These are phyloP conservation scores for Dendroctonus valens DNA, from an alignment of 1,140 invertebrate species.

Conservation along the genomic window DNA sequence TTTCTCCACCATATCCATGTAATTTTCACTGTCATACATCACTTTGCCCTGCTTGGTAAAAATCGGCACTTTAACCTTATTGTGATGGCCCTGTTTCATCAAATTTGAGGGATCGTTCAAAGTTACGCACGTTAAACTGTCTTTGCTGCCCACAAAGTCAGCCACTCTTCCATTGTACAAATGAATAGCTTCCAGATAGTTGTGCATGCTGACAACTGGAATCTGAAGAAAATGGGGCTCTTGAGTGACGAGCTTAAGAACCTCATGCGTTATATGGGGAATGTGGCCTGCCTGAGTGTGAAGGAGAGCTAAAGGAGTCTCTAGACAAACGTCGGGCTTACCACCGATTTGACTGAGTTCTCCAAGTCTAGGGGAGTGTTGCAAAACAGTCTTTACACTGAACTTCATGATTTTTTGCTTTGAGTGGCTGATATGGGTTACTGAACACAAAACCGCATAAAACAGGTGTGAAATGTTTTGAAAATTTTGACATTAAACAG, in stretches of 20 bases:
- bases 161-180: slow-evolving; percentile 54
- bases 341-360: slow-evolving; percentile 53
- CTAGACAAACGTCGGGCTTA: slow-evolving; percentile 50
- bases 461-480: too few species aligned
- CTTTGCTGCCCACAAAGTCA: slow-evolving; percentile 59
- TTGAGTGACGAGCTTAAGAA: slow-evolving; percentile 58
- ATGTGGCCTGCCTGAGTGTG: slow-evolving; percentile 63
- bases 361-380: slow-evolving; percentile 56
- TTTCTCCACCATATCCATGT: slow-evolving; percentile 73
- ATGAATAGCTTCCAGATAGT: slow-evolving; percentile 56
- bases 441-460: too few species aligned
- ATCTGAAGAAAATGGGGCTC: slow-evolving; percentile 58
- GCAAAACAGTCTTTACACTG: slow-evolving; percentile 51
- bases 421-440: too few species aligned
- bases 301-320: slow-evolving; percentile 57
- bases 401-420: slow-evolving; percentile 56
- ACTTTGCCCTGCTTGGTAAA: slow-evolving; percentile 73
- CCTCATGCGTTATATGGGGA: slow-evolving; percentile 65
- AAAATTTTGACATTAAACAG: too few species aligned
- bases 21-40: slow-evolving; percentile 60
- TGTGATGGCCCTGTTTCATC: slow-evolving; percentile 66
- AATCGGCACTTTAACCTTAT: slow-evolving; percentile 63
- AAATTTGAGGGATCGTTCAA: slow-evolving; percentile 64
- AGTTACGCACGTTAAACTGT: slow-evolving; percentile 60
- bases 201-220: slow-evolving; percentile 57